Base-by-base conservation (phyloP, 1,140 invertebrate species). In the Agraylea sexmaculata region DNA sequence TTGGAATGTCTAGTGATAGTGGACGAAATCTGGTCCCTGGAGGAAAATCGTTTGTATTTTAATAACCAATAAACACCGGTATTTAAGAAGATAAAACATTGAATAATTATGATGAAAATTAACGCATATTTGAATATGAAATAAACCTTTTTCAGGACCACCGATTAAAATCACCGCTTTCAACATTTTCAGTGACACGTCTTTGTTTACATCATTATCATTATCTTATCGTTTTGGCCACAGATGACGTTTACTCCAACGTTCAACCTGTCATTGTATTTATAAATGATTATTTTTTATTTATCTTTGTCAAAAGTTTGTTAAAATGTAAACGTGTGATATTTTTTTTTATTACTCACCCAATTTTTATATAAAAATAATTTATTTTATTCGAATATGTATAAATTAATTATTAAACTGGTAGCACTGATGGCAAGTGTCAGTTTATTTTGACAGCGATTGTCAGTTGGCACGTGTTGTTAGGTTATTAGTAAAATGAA, bases 11-110 rank as follows among this genome's bases (percentile, higher is more conserved):
- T 45, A 99, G 62, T 0, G 93, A 98, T 3, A 99, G 65, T 1
- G 95, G 95, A 4, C 95, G 78, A 60, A 99, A 99, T 40, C 95
- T 70, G 8, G 94, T 98, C 10, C 92, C 91, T 95, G 57, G 48
- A 57, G 56, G 46, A 47, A 45, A 57, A 47, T 23, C 25, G 25
- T 42, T 37, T 12, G 39, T 31, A 40, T 29, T 25, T 21, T 34
- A 33, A 21, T 21, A 31, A 22, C 23, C 2, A 20, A 2, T 15
- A 30, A 37, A 39, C 39, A 42, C 28, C 35, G 10, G 13, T 15
- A 15, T 32, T 7, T 11, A 32, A 41, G 32, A 25, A 29, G 25
- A 21, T 17, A 45, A 23, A 18, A 42, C 11, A 12, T 32, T 22
- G 19, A 23, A 17, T 25, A 38, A 30, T 31, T 21, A 17, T 31